Conservation (phyloP, 1,140 invertebrate genomes). For the Ostrea edulis region DNA sequence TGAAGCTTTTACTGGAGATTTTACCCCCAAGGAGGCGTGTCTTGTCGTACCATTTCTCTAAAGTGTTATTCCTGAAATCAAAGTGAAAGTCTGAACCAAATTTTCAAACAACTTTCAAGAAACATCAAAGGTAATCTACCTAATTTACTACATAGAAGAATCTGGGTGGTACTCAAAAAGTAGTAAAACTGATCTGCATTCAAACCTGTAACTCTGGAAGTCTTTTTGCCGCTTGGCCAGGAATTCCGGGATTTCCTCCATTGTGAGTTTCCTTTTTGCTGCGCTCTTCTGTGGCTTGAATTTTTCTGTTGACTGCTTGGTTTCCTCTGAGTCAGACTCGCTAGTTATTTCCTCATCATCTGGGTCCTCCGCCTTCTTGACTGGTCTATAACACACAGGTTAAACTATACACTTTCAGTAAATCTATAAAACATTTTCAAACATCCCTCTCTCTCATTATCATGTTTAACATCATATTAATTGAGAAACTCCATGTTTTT, state of each 20-base stretch:
- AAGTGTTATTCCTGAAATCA: conserved; percentile 72
- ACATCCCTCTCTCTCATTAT: too few species aligned
- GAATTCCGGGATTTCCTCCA: conserved; percentile 84
- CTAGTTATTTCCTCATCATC: conserved; percentile 83
- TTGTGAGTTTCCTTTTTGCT: conserved; percentile 83
- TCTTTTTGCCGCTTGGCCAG: conserved; percentile 84
- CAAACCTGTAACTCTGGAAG: conserved; percentile 87
- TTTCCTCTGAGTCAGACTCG: conserved; percentile 78
- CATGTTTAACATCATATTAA: too few species aligned
- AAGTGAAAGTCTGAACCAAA: not conserved
- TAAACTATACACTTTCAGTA: too few species aligned
- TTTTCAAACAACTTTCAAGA: not conserved
- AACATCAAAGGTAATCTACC: not conserved
- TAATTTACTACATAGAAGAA: not conserved
- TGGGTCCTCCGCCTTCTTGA: conserved; percentile 50
- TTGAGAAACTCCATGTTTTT: too few species aligned
- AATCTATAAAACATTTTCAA: too few species aligned
- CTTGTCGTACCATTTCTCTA: conserved; percentile 96
- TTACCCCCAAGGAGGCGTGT: conserved; percentile 84
- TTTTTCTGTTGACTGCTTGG: conserved; percentile 78
- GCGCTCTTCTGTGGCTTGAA: conserved; percentile 66
- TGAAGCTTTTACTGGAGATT: conserved; percentile 82
- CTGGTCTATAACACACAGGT: not conserved
- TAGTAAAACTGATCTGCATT: not conserved
- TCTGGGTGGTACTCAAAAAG: not conserved